A percentile compares a stretch with the other conserved stretches of the same genome.
Evolutionary conservation across 1,140 invertebrate genomes (phyloP).

Genomic region (Philopotamus ludificatus): DNA sequence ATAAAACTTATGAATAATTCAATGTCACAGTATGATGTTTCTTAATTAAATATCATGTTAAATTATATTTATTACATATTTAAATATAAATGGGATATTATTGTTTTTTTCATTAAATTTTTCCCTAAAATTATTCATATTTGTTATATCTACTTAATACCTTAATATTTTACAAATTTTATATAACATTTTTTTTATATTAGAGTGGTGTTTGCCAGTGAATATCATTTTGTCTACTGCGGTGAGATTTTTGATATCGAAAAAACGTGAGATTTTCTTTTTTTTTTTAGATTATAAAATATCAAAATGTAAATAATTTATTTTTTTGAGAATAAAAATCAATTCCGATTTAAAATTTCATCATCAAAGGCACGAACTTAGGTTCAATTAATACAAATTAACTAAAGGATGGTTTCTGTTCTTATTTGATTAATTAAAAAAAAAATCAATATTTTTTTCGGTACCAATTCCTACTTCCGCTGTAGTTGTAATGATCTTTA

Average conservation of each 20-base stretch:
- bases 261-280: constrained; percentile 24
- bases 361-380: too few relatives aligned
- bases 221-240: constrained; percentile 41
- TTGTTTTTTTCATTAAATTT: constrained; percentile 41
- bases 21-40: constrained; percentile 38
- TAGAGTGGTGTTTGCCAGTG: constrained; percentile 43
- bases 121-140: constrained; percentile 26
- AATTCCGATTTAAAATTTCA: too few relatives aligned
- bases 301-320: background rate
- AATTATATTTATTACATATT: constrained; percentile 19
- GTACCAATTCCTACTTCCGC: constrained; percentile 25
- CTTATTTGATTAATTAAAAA: background rate
- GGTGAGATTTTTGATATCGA: constrained; percentile 31
- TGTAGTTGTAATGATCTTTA: constrained; percentile 41
- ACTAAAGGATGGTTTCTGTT: too few relatives aligned
- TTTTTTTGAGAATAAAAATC: constrained; percentile 4
- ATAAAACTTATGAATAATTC: constrained; percentile 31
- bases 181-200: constrained; percentile 42
- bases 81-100: constrained; percentile 39
- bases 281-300: background rate
- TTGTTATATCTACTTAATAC: constrained; percentile 24
- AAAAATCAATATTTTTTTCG: constrained; percentile 23
- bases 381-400: too few relatives aligned
- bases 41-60: constrained; percentile 15
- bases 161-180: constrained; percentile 39